Conservation (phyloP, 2,113 vertebrate genomes). For the Triplophysa rosa region DNA sequence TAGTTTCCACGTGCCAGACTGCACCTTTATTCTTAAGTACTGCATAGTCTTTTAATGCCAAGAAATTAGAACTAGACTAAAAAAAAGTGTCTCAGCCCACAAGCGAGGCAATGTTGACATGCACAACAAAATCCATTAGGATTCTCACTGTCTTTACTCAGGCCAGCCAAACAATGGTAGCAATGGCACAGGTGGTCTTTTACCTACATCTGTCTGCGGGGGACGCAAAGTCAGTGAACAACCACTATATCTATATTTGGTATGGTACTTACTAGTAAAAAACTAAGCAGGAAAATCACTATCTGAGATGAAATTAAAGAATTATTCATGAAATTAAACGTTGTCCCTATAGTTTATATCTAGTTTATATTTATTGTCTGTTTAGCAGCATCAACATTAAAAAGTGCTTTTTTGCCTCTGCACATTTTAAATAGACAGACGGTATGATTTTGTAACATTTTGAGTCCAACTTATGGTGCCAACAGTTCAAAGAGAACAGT, state of each 20-base stretch:
- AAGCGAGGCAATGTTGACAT: conserved; percentile 36
- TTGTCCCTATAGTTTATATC: too few relatives aligned
- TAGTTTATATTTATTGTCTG: too few relatives aligned
- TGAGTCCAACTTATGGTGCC: neutral
- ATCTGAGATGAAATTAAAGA: too few relatives aligned
- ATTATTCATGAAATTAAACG: too few relatives aligned
- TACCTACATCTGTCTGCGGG: neutral
- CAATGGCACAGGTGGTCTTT: conserved; percentile 22
- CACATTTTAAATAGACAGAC: too few relatives aligned
- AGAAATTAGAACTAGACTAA: neutral
- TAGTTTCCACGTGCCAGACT: neutral
- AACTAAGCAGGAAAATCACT: too few relatives aligned
- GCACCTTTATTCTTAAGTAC: conserved; percentile 18
- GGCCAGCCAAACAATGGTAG: conserved; percentile 31
- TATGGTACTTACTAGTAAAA: neutral
- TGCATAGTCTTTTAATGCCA: conserved; percentile 26
- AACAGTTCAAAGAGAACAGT: neutral
- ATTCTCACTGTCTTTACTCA: conserved; percentile 32
- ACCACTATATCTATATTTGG: neutral
- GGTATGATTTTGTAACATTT: too few relatives aligned
- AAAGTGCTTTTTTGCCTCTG: too few relatives aligned
- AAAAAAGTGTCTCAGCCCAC: conserved; percentile 19
- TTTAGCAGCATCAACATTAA: too few relatives aligned
- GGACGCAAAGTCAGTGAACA: neutral
- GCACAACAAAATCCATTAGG: conserved; percentile 39